These are phyloP conservation scores for Bombylius discolor DNA, from an alignment of 2,888 invertebrate species.

Conservation along the genomic window DNA sequence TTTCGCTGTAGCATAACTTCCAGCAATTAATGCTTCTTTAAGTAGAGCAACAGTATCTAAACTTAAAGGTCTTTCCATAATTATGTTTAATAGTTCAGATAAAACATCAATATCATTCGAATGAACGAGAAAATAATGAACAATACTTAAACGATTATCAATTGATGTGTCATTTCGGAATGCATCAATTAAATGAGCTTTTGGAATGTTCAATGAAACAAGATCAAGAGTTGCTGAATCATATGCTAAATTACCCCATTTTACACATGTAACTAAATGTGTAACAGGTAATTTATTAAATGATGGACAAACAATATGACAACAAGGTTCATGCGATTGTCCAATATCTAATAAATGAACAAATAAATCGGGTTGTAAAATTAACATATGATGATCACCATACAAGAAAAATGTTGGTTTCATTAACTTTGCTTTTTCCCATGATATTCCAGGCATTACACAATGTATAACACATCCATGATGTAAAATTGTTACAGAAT, in stretches of 20 bases:
- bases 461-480: constrained; percentile 75
- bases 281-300: constrained; percentile 38
- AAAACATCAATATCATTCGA: constrained; percentile 60
- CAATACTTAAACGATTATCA: constrained; percentile 63
- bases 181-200: constrained; percentile 52
- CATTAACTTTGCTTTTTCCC: constrained; percentile 61
- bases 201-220: constrained; percentile 50
- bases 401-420: constrained; percentile 65
- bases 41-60: constrained; percentile 45
- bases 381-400: constrained; percentile 64
- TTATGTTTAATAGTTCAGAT: constrained; percentile 53
- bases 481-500: constrained; percentile 68
- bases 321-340: constrained; percentile 68
- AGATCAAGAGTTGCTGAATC: constrained; percentile 62
- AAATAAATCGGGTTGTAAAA: constrained; percentile 72
- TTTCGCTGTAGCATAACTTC: constrained; percentile 56
- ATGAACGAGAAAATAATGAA: constrained; percentile 73
- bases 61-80: constrained; percentile 47
- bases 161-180: constrained; percentile 53
- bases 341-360: constrained; percentile 77
- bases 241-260: constrained; percentile 33
- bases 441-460: constrained; percentile 67
- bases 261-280: constrained; percentile 49
- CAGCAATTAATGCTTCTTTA: constrained; percentile 69
- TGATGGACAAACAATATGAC: constrained; percentile 59